Conservation (phyloP, 2,113 vertebrate species). For the Tonatia bakeri region DNA sequence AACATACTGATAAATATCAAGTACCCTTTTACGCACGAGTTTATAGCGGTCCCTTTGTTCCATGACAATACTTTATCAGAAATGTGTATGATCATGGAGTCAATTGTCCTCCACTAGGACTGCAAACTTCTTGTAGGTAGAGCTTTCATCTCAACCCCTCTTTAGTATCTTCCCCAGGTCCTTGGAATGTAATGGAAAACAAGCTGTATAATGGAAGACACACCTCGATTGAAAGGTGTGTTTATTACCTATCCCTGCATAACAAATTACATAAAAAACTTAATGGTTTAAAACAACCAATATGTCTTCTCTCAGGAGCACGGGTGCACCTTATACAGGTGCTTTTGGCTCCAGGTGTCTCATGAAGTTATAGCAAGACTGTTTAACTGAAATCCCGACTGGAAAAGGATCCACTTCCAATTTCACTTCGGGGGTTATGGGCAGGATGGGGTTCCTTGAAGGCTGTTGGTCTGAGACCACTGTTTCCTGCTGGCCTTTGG, state of each 20-base stretch:
- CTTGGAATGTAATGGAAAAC: neutral
- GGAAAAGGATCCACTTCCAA: neutral
- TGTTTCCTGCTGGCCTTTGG: neutral
- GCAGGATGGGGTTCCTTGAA: neutral
- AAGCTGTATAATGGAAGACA: neutral
- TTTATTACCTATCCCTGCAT: neutral
- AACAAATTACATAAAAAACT: neutral
- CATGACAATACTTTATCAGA: rapidly evolving
- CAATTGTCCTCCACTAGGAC: rapidly evolving
- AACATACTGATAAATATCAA: neutral
- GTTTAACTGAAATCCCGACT: rapidly evolving
- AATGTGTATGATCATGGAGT: rapidly evolving
- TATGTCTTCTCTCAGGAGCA: neutral
- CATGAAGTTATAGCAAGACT: rapidly evolving
- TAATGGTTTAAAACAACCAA: neutral
- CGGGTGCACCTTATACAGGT: neutral
- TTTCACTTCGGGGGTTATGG: rapidly evolving
- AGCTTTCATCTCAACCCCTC: neutral
- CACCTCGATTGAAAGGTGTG: neutral
- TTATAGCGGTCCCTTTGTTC: no score
- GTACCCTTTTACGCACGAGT: rapidly evolving
- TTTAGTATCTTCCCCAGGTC: neutral
- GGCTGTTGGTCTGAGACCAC: neutral
- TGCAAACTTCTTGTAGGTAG: no score
- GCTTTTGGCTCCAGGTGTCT: no score